Conservation (phyloP, 2,113 vertebrate species). For the Labrus mixtus region DNA sequence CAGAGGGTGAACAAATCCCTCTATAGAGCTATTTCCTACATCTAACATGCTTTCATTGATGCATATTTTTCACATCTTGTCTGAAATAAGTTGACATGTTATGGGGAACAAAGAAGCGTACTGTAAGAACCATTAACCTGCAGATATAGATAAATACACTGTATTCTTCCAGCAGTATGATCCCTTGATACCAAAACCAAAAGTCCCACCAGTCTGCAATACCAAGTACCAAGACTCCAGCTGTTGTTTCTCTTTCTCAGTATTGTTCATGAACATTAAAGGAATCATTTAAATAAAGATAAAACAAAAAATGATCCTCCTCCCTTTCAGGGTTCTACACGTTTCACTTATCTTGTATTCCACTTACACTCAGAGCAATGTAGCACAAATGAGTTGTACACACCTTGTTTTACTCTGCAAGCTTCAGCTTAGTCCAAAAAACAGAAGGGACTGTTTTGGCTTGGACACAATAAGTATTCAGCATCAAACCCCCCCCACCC, state of each 20-base stretch:
- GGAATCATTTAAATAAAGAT: neutral
- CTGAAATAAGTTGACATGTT: neutral
- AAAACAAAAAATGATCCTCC: neutral
- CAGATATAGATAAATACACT: neutral
- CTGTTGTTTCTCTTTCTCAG: slow-evolving; percentile 17
- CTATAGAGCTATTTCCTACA: slow-evolving; percentile 19
- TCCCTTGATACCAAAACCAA: neutral
- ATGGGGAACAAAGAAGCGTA: slow-evolving; percentile 29
- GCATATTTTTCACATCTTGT: slow-evolving; percentile 27
- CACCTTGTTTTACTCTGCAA: slow-evolving; percentile 23
- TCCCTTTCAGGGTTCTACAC: neutral
- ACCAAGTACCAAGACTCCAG: neutral
- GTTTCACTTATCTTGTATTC: slow-evolving; percentile 19
- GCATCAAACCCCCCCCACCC: too few relatives aligned
- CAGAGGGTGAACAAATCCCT: neutral
- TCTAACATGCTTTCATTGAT: slow-evolving; percentile 12
- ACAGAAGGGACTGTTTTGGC: neutral
- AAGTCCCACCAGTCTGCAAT: neutral
- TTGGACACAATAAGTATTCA: too few relatives aligned
- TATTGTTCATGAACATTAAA: slow-evolving; percentile 14
- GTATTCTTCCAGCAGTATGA: neutral
- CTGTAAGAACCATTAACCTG: neutral
- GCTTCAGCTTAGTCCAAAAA: slow-evolving; percentile 6
- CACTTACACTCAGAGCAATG: slow-evolving; percentile 6
- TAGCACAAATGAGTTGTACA: slow-evolving; percentile 12